Base-by-base conservation (phyloP, 2,888 invertebrate species). In the Trissolcus brochymenae region DNA sequence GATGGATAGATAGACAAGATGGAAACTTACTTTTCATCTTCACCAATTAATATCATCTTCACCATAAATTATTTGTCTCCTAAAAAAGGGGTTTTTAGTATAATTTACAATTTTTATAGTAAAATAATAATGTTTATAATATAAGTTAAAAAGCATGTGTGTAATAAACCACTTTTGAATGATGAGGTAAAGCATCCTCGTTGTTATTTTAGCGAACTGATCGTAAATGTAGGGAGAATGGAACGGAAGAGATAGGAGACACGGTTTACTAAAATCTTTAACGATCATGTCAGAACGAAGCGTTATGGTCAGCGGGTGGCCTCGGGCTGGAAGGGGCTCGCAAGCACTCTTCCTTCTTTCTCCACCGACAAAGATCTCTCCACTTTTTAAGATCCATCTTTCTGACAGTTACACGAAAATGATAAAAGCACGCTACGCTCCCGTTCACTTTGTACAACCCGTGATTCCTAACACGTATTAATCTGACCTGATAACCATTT, bases 241-340 rank as follows among this genome's bases (percentile, higher is more conserved):
- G 56, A 73, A 57, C 40, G 55, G 60, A 74, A 59, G 41, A 29
- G 59, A 62, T 35, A 57, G 17, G 43, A 65, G 65, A 55, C 61
- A 65, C 64, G 56, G 62, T 70, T 76, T 70, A 76, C 68, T 65
- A 46, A 70, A 76, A 67, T 70, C 70, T 65, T 55, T 76, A 76
- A 76, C 56, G 76, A 76, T 76, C 68, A 54, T 41, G 41, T 68
- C 54, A 46, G 25, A 68, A 56, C 60, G 60, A 60, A 65, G 50
- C 65, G 55, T 72, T 72, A 72, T 65, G 75, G 68, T 35, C 68
- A 60, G 60, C 61, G 53, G 41, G 61, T 65, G 55, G 65, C 70
- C 70, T 56, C 61, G 7, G 55, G 62, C 62, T 65, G 56, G 17
- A 35, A 67, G 66, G 50, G 65, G 25, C 60, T 55, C 64, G 49